Percentiles rank a stretch among this genome's conserved stretches.
phyloP scores from a whole-genome alignment of 1,140 invertebrate genomes.

The Trichoplusia ni region DNA sequence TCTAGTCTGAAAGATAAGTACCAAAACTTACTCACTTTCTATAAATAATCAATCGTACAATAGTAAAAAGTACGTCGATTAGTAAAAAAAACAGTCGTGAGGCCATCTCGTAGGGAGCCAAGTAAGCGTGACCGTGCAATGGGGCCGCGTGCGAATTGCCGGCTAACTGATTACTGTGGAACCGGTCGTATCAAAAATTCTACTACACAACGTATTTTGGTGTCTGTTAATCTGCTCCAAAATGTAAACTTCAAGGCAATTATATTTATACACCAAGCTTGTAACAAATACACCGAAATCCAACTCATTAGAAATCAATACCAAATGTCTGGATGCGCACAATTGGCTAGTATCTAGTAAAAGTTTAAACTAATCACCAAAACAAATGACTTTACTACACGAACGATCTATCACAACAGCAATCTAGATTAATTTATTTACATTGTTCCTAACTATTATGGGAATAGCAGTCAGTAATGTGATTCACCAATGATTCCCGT shows the following conservation, averaged over 20 bases:
- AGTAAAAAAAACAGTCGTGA: constrained; percentile 27
- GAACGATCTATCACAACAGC: too few species aligned
- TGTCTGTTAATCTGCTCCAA: background rate
- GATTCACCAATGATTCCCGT: too few species aligned
- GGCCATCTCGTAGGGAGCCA: constrained; percentile 30
- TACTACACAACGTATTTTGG: constrained; percentile 9
- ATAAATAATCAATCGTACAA: constrained; percentile 21
- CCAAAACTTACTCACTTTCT: constrained; percentile 1
- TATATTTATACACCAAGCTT: too few species aligned
- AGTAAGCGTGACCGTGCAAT: constrained; percentile 30
- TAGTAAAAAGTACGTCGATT: constrained; percentile 26
- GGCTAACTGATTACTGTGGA: constrained; percentile 25
- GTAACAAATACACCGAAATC: too few species aligned
- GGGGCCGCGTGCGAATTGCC: constrained; percentile 35
- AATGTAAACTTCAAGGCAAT: background rate
- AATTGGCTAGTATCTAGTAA: too few species aligned
- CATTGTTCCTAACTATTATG: too few species aligned
- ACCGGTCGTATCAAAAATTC: constrained; percentile 21
- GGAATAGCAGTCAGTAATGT: too few species aligned
- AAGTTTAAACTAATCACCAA: too few species aligned
- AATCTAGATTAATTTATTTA: too few species aligned
- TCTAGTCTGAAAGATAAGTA: background rate
- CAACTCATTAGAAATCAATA: too few species aligned
- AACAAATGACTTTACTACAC: too few species aligned
- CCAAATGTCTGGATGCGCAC: too few species aligned